Conservation (phyloP, 53 echinoderm and acorn worm species). For the Zoroaster sp. region DNA sequence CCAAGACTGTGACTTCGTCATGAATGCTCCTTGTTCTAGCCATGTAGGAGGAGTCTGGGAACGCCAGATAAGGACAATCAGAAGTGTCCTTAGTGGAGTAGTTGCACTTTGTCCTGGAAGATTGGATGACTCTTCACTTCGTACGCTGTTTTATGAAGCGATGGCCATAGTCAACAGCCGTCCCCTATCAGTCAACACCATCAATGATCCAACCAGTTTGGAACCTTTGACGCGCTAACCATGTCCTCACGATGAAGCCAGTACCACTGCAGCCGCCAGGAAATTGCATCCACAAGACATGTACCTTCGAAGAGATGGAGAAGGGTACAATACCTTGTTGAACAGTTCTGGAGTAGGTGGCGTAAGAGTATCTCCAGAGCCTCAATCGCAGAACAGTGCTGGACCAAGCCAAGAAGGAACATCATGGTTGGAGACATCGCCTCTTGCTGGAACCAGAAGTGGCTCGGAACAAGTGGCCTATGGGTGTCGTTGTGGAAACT, state of each 20-base stretch:
- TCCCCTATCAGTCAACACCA: background rate
- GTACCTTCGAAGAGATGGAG: slow-evolving; percentile 53
- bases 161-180: background rate
- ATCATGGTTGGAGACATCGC: too few species aligned
- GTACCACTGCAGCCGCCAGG: slow-evolving; percentile 49
- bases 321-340: too few species aligned
- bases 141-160: too few species aligned
- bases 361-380: slow-evolving; percentile 40
- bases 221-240: slow-evolving; percentile 64
- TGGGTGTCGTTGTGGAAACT: background rate
- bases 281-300: too few species aligned
- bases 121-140: too few species aligned
- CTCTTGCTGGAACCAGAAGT: background rate
- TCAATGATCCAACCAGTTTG: background rate
- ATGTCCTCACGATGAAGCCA: slow-evolving; percentile 52
- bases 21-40: too few species aligned
- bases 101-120: background rate
- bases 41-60: too few species aligned
- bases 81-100: too few species aligned
- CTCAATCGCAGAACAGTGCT: background rate
- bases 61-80: slow-evolving; percentile 40
- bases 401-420: background rate
- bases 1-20: too few species aligned
- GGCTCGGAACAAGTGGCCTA: background rate
- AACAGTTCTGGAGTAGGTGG: too few species aligned